A percentile compares a stretch with the other conserved stretches of the same genome.
phyloP scores from a whole-genome alignment of 2,888 invertebrate genomes.

The Labia minor region DNA sequence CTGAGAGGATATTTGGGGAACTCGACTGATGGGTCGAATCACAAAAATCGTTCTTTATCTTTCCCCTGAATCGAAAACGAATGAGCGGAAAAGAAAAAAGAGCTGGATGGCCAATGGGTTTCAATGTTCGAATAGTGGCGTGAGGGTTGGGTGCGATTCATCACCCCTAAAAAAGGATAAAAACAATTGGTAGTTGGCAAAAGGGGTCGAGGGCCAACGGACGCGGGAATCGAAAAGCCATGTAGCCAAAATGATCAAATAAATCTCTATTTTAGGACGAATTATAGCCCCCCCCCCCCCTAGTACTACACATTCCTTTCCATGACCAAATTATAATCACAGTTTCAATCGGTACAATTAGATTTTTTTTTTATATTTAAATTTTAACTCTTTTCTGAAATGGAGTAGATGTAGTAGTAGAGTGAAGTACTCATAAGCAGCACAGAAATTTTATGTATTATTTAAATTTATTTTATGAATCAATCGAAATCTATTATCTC shows the following conservation, averaged over 20 bases:
- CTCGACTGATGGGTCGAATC: background rate
- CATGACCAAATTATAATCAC: too few relatives aligned
- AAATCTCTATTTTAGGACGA: conserved; percentile 1
- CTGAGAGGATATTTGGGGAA: too few relatives aligned
- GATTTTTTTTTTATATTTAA: too few relatives aligned
- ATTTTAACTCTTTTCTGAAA: too few relatives aligned
- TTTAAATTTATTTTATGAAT: too few relatives aligned
- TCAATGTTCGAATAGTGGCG: background rate
- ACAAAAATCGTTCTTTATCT: conserved; percentile 13
- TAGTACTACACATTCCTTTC: too few relatives aligned
- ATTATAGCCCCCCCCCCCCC: background rate
- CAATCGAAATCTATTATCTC: too few relatives aligned
- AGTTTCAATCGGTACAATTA: too few relatives aligned
- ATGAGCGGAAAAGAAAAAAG: conserved; percentile 8
- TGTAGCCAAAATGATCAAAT: conserved; percentile 13
- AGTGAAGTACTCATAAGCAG: too few relatives aligned
- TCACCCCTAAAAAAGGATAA: conserved; percentile 3
- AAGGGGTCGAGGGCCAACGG: conserved; percentile 1
- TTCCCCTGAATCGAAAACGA: conserved; percentile 13
- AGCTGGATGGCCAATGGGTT: conserved; percentile 1
- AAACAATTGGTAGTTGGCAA: background rate
- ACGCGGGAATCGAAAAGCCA: background rate
- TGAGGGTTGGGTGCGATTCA: background rate
- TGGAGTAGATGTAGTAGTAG: too few relatives aligned
- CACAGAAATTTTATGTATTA: too few relatives aligned